phyloP scores from a whole-genome alignment of 2,797 vertebrate genomes.

The Epinephelus coioides region DNA sequence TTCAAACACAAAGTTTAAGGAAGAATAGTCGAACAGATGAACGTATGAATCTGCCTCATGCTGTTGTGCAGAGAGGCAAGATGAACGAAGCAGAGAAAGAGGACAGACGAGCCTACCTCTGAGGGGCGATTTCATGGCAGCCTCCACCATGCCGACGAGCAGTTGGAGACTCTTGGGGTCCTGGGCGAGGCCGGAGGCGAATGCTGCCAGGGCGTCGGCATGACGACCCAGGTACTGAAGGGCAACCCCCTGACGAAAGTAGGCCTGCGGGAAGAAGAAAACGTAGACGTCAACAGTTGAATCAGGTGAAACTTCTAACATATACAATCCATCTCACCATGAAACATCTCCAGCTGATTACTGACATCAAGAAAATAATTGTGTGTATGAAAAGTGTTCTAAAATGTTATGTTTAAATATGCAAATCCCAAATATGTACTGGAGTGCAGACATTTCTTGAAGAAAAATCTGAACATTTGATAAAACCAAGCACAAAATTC shows the following conservation, averaged over 20 bases:
- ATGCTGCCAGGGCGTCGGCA: conserved; percentile 95
- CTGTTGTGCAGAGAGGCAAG: background rate
- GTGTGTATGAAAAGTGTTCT: no score
- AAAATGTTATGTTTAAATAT: no score
- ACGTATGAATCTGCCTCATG: background rate
- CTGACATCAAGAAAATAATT: no score
- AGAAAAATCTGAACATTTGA: no score
- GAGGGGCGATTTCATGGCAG: conserved; percentile 97
- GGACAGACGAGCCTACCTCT: conserved; percentile 59
- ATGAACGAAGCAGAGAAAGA: background rate
- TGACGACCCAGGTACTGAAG: conserved; percentile 97
- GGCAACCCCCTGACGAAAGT: conserved; percentile 99
- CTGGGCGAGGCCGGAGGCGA: conserved; percentile 95
- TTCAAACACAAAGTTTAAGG: conserved; percentile 11
- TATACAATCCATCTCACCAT: no score
- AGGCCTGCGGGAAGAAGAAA: conserved; percentile 87
- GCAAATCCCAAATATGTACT: no score
- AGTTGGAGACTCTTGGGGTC: conserved; percentile 98
- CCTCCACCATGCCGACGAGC: conserved; percentile 97
- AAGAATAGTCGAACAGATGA: background rate
- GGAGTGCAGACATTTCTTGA: no score
- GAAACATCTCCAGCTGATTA: no score
- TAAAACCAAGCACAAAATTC: no score
- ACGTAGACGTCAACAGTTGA: no score
- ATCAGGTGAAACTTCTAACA: no score